phyloP scores from a whole-genome alignment of 2,113 vertebrate species.

The Pimephales promelas region DNA sequence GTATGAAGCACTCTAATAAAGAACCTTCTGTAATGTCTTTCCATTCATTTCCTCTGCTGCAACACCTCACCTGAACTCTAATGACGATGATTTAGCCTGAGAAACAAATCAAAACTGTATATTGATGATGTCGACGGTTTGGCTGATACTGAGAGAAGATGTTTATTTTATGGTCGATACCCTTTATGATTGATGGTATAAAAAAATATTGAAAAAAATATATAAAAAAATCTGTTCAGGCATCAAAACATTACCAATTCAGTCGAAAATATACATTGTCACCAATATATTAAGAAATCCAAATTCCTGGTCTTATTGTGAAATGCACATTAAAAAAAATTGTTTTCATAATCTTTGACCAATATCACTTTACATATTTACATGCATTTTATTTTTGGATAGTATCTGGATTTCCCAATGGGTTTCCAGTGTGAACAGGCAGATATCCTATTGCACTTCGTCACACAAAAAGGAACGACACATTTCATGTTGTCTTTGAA shows the following conservation, averaged over 20 bases:
- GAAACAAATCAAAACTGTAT: background rate
- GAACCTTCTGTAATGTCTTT: background rate
- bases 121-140: background rate
- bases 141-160: background rate
- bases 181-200: background rate
- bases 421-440: background rate
- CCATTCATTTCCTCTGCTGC: background rate
- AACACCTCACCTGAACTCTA: background rate
- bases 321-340: too few relatives aligned
- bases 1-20: conserved; percentile 3
- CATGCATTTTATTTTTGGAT: background rate
- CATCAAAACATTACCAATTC: background rate
- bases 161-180: background rate
- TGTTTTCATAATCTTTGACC: background rate
- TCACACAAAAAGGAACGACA: background rate
- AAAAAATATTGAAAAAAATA: too few relatives aligned
- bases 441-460: background rate
- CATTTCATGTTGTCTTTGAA: too few relatives aligned
- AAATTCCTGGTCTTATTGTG: too few relatives aligned
- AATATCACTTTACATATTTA: background rate
- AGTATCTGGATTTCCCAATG: background rate
- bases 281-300: too few relatives aligned
- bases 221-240: background rate
- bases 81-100: background rate
- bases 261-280: background rate